Conservation (phyloP, 2,888 invertebrate species). For the Eupithecia subfuscata region DNA sequence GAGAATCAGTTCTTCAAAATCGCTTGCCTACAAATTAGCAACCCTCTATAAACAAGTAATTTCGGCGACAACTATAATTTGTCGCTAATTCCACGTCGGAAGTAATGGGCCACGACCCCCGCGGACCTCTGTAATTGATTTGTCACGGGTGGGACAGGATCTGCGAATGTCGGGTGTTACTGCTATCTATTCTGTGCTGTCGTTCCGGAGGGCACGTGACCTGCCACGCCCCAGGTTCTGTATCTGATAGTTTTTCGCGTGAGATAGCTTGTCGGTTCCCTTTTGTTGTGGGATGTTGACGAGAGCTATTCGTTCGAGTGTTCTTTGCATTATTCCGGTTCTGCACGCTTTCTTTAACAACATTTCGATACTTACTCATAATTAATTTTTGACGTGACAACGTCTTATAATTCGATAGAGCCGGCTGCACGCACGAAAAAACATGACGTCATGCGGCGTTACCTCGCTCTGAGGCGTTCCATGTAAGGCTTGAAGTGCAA, state of each 20-base stretch:
- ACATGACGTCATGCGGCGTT: no score
- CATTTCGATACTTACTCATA: background rate
- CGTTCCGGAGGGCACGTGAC: conserved; percentile 52
- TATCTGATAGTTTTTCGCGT: conserved; percentile 64
- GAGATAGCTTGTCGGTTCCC: conserved; percentile 61
- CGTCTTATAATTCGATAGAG: no score
- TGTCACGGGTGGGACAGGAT: background rate
- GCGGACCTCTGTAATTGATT: conserved; percentile 7
- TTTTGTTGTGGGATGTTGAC: conserved; percentile 47
- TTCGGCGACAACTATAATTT: conserved; percentile 72
- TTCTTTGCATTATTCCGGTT: background rate
- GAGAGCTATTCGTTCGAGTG: conserved; percentile 25
- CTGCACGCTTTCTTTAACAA: background rate
- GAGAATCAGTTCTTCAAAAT: conserved; percentile 3
- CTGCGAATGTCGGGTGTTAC: background rate
- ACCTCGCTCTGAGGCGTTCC: no score
- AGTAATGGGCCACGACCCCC: conserved; percentile 45
- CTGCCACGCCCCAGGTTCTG: conserved; percentile 55
- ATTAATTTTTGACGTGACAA: no score
- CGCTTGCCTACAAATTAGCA: conserved; percentile 67
- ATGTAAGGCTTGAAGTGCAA: no score
- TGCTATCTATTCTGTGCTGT: background rate
- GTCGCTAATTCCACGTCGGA: conserved; percentile 75
- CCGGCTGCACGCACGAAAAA: no score
- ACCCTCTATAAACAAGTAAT: conserved; percentile 74